Conservation (phyloP, 1,140 invertebrate species). For the Neotoxoptera formosana region DNA sequence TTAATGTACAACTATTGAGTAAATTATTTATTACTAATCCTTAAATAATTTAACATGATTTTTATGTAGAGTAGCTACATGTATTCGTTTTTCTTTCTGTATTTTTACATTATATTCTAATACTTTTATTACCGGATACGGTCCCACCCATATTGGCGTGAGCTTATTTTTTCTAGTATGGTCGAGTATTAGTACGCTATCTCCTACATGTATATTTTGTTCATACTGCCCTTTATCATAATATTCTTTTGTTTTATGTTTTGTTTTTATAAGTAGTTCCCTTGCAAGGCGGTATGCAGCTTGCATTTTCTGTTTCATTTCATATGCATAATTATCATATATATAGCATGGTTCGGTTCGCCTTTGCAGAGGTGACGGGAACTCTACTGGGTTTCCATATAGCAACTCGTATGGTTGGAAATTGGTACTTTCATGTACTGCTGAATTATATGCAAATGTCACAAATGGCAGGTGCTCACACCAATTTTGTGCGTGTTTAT, state of each 20-base stretch:
- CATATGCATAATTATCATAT: not conserved
- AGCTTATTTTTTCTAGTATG: not conserved
- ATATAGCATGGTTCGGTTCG: not conserved
- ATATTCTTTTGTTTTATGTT: not conserved
- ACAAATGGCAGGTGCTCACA: not conserved
- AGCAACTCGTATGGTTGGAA: not conserved
- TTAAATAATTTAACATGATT: not conserved
- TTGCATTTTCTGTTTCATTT: not conserved
- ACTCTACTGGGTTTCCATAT: not conserved
- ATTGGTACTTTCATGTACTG: not conserved
- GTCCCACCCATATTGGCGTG: not conserved
- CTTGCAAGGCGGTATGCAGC: too few species aligned
- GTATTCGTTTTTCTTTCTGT: not conserved
- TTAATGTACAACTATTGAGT: too few species aligned
- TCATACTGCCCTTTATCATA: not conserved
- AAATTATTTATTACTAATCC: too few species aligned
- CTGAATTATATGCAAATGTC: not conserved
- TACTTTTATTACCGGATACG: not conserved
- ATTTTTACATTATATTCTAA: not conserved
- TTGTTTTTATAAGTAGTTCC: not conserved
- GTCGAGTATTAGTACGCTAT: not conserved
- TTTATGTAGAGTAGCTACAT: not conserved
- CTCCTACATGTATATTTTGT: not conserved
- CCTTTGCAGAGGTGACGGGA: not conserved
- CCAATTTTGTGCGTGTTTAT: not conserved